These are phyloP conservation scores for Isichthys henryi DNA, from an alignment of 2,113 vertebrate species.

Conservation along the genomic window DNA sequence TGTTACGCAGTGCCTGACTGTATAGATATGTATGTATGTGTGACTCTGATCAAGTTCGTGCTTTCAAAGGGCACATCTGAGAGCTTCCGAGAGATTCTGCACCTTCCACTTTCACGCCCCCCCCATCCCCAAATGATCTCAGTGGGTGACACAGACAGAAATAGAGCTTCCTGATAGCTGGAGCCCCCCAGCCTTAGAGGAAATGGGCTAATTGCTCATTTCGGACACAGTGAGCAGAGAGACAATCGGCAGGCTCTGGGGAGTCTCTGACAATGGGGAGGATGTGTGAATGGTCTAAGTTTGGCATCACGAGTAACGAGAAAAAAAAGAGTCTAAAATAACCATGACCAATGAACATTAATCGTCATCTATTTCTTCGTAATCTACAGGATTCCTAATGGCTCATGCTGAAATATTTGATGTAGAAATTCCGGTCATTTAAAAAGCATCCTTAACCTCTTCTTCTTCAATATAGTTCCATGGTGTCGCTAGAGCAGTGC, in stretches of 20 bases:
- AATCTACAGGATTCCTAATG: background rate
- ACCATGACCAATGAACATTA: background rate
- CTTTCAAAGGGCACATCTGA: background rate
- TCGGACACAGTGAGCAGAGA: background rate
- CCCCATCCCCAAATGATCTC: constrained; percentile 5
- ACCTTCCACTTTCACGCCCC: background rate
- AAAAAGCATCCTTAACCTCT: background rate
- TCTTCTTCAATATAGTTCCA: background rate
- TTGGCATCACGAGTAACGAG: background rate
- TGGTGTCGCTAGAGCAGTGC: background rate
- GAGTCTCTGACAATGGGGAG: background rate
- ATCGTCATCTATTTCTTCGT: too few species aligned
- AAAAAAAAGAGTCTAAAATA: background rate
- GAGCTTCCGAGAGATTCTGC: background rate
- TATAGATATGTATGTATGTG: background rate
- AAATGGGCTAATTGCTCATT: constrained; percentile 10
- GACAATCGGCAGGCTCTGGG: background rate
- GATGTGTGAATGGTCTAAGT: background rate
- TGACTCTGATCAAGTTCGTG: background rate
- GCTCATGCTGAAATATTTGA: background rate
- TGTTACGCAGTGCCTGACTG: background rate
- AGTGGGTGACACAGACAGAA: constrained; percentile 34
- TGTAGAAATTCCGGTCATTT: background rate
- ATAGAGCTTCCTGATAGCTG: constrained; percentile 21
- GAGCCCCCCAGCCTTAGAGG: constrained; percentile 22